These are phyloP conservation scores for Drosophila biarmipes DNA, from an alignment of 1,140 invertebrate species.

Conservation along the genomic window DNA sequence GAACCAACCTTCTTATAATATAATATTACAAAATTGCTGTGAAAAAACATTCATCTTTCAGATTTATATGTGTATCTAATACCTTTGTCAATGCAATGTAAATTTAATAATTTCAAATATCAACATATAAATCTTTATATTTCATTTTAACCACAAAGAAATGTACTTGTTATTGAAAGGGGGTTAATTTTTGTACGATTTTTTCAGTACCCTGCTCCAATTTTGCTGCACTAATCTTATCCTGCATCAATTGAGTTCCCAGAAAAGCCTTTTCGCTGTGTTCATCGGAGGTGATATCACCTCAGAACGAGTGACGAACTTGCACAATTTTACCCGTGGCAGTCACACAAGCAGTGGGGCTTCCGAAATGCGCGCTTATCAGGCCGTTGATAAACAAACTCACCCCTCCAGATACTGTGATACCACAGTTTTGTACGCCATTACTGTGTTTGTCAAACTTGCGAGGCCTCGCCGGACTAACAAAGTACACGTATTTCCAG, in stretches of 20 bases:
- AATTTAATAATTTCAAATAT: too few species aligned
- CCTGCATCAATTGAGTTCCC: conserved; percentile 32
- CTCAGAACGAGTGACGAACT: conserved; percentile 43
- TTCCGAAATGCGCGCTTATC: conserved; percentile 34
- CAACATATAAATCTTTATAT: too few species aligned
- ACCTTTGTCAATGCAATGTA: too few species aligned
- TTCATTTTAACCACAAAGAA: too few species aligned
- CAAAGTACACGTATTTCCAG: conserved; percentile 24
- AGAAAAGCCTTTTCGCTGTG: conserved; percentile 32
- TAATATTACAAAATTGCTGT: background rate
- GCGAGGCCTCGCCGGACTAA: conserved; percentile 11
- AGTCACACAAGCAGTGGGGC: conserved; percentile 16
- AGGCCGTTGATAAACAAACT: conserved; percentile 42
- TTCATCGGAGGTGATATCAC: conserved; percentile 46
- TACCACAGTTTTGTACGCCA: conserved; percentile 12
- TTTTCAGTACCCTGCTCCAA: background rate
- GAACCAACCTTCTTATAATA: background rate
- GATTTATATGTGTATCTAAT: background rate
- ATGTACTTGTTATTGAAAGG: background rate
- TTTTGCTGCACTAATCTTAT: conserved; percentile 29
- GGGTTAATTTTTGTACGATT: background rate
- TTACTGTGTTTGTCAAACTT: conserved; percentile 49
- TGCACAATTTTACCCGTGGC: conserved; percentile 56
- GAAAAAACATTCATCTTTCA: background rate
- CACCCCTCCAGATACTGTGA: conserved; percentile 12